phyloP scores from a whole-genome alignment of 2,888 invertebrate genomes.

The Heliconius ethilla region DNA sequence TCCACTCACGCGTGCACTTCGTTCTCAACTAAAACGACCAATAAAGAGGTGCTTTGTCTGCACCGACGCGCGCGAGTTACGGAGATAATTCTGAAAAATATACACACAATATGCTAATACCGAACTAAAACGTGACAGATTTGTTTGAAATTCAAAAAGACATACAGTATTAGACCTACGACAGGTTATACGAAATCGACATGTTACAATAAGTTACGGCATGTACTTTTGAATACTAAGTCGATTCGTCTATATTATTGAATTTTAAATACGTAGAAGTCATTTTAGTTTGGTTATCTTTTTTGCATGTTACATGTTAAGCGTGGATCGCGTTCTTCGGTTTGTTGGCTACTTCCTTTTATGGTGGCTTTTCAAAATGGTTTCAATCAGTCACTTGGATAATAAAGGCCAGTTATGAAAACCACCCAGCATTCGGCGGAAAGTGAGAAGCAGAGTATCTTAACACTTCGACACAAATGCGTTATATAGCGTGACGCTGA shows the following conservation, averaged over 20 bases:
- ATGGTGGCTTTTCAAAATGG: background rate
- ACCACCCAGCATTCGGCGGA: too few relatives aligned
- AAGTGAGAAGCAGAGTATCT: too few relatives aligned
- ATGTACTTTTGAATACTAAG: conserved; percentile 10
- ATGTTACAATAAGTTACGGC: conserved; percentile 26
- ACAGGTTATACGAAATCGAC: conserved; percentile 28
- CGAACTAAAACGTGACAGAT: conserved; percentile 36
- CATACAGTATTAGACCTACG: conserved; percentile 27
- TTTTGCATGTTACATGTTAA: conserved; percentile 10
- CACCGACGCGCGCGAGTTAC: conserved; percentile 30
- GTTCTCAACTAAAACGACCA: conserved; percentile 17
- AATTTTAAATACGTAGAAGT: conserved; percentile 17
- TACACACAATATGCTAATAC: conserved; percentile 40
- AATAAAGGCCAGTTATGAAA: background rate
- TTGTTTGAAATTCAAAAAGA: conserved; percentile 33
- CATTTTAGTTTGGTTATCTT: conserved; percentile 17
- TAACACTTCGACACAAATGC: too few relatives aligned
- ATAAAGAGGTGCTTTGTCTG: conserved; percentile 46
- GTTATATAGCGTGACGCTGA: too few relatives aligned
- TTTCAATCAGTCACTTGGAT: background rate
- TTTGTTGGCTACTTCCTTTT: background rate
- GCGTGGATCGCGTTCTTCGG: background rate
- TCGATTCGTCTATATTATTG: conserved; percentile 9
- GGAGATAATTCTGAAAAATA: conserved; percentile 39
- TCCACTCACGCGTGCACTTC: background rate